A percentile compares a stretch with the other conserved stretches of the same genome.
Evolutionary conservation across 2,888 invertebrate species (phyloP).

Genomic region (Cantharis rufa): DNA sequence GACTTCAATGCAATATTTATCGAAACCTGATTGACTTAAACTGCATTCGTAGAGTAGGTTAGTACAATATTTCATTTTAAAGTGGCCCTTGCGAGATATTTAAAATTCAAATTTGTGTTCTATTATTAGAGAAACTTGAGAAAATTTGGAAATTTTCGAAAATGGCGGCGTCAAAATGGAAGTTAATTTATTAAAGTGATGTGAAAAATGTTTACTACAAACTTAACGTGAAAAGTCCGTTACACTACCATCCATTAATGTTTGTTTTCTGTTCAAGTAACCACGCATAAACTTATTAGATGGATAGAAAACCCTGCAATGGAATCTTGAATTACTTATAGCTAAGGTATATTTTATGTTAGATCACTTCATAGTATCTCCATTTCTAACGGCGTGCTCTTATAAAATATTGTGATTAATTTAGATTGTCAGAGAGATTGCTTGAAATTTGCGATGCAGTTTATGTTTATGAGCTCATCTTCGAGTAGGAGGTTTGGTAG

Average conservation of each 20-base stretch:
- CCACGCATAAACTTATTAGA: not conserved
- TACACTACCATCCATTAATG: not conserved
- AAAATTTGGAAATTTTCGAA: not conserved
- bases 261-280: not conserved
- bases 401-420: constrained; percentile 39
- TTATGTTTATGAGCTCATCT: constrained; percentile 4
- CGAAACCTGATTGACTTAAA: not conserved
- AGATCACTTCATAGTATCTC: not conserved
- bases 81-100: not conserved
- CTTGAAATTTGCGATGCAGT: constrained; percentile 36
- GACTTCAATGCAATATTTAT: not conserved
- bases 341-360: not conserved
- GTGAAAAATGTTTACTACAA: not conserved
- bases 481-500: constrained; percentile 3
- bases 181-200: not conserved
- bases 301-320: not conserved
- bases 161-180: not conserved
- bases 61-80: not conserved
- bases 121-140: not conserved
- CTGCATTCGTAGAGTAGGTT: not conserved
- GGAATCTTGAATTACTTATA: constrained; percentile 2
- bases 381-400: constrained; percentile 31
- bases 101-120: not conserved
- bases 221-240: not conserved
- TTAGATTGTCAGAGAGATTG: constrained; percentile 36